Percentiles rank a stretch among this genome's conserved stretches.
phyloP scores from a whole-genome alignment of 2,888 invertebrate species.

The Perizoma affinitatum region DNA sequence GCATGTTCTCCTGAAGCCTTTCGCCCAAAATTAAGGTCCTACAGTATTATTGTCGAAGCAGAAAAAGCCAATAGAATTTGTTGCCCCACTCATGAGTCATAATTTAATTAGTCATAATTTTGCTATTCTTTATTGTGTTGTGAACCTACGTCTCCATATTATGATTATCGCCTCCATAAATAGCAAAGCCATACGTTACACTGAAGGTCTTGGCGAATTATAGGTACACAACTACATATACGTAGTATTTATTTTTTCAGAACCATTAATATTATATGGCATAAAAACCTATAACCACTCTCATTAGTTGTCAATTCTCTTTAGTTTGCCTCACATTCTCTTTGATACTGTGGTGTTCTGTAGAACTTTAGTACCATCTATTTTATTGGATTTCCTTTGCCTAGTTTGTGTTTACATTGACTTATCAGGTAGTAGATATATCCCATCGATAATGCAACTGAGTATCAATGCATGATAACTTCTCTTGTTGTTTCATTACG shows the following conservation, averaged over 20 bases:
- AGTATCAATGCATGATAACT: not conserved
- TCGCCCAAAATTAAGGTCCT: too few species aligned
- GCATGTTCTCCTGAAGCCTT: too few species aligned
- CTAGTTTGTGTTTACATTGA: too few species aligned
- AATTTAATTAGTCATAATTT: conserved; percentile 17
- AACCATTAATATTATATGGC: not conserved
- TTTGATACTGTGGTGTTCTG: too few species aligned
- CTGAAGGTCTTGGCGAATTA: conserved; percentile 4
- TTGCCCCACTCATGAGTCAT: conserved; percentile 5
- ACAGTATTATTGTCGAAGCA: too few species aligned
- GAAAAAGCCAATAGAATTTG: too few species aligned
- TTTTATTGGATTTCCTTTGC: too few species aligned
- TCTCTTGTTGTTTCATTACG: not conserved
- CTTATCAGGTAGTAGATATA: too few species aligned
- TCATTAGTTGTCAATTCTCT: too few species aligned
- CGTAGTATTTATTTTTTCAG: conserved; percentile 16
- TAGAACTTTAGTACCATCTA: too few species aligned
- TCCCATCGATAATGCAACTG: too few species aligned
- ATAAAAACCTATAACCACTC: not conserved
- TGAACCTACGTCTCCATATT: conserved; percentile 7
- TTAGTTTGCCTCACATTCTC: too few species aligned
- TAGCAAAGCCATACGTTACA: conserved; percentile 21
- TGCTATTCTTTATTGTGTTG: conserved; percentile 10
- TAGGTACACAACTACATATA: conserved; percentile 1
- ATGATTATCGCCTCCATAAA: conserved; percentile 24